These are phyloP conservation scores for Colostygia pectinataria DNA, from an alignment of 2,888 invertebrate genomes.

Conservation along the genomic window DNA sequence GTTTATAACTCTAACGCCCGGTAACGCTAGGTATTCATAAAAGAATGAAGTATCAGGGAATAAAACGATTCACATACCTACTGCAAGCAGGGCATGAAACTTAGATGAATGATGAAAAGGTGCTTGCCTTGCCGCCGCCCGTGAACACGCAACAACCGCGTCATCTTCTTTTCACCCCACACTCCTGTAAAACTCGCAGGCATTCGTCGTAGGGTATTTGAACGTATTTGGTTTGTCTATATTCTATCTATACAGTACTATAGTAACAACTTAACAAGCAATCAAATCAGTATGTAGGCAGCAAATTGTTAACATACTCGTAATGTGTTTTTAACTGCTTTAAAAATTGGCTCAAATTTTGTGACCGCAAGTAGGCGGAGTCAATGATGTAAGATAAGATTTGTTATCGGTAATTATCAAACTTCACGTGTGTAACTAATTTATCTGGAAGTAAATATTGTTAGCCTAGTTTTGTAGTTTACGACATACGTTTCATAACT, in stretches of 20 bases:
- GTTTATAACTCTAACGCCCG: not conserved
- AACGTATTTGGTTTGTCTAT: too few species aligned
- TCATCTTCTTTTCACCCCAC: too few species aligned
- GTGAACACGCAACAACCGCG: too few species aligned
- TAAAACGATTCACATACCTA: not conserved
- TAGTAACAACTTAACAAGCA: constrained; percentile 1
- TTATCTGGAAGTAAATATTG: constrained; percentile 76
- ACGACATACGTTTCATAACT: constrained; percentile 63
- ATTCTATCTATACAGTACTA: too few species aligned
- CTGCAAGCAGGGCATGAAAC: too few species aligned
- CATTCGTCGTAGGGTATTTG: too few species aligned
- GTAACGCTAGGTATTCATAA: not conserved
- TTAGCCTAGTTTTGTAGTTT: constrained; percentile 62
- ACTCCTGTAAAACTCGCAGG: too few species aligned
- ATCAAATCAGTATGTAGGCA: constrained; percentile 14
- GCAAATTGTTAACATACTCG: constrained; percentile 10
- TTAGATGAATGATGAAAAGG: too few species aligned
- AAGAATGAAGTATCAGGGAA: not conserved
- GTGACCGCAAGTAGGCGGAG: constrained; percentile 56
- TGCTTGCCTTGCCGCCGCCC: too few species aligned
- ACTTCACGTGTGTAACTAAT: constrained; percentile 67
- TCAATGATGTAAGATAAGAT: constrained; percentile 70
- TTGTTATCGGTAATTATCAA: constrained; percentile 72
- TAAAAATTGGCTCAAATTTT: constrained; percentile 32
- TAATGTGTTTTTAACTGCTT: constrained; percentile 31